phyloP scores from a whole-genome alignment of 2,113 vertebrate genomes.

The Kryptolebias marmoratus region DNA sequence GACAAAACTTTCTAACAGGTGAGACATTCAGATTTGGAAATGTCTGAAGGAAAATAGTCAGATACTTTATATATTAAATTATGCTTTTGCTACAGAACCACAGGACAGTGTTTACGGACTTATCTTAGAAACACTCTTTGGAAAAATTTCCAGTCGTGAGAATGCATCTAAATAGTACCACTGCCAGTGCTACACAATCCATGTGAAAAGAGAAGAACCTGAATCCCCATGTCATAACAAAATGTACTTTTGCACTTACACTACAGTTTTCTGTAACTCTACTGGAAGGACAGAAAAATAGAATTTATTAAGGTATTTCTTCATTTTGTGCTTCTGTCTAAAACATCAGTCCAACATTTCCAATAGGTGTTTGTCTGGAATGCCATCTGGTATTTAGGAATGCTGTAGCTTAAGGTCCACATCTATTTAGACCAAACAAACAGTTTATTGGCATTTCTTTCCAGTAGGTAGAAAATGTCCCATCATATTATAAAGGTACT shows the following conservation, averaged over 20 bases:
- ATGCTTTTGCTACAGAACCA: not conserved
- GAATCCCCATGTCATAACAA: too few relatives aligned
- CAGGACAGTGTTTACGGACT: not conserved
- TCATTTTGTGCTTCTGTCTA: not conserved
- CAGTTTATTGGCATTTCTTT: too few relatives aligned
- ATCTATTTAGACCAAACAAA: not conserved
- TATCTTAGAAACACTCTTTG: not conserved
- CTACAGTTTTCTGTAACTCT: not conserved
- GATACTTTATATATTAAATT: not conserved
- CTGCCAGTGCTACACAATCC: not conserved
- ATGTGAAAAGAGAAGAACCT: not conserved
- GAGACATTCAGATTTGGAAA: too few relatives aligned
- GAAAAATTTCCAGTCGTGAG: not conserved
- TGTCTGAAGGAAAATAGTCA: not conserved
- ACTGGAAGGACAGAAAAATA: not conserved
- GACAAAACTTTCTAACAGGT: too few relatives aligned
- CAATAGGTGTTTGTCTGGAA: too few relatives aligned
- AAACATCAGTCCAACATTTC: too few relatives aligned
- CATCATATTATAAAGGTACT: too few relatives aligned
- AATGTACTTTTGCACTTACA: not conserved
- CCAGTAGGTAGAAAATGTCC: too few relatives aligned
- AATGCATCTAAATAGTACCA: not conserved
- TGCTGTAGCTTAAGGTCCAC: not conserved
- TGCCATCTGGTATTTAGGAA: not conserved
- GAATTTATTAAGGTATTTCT: not conserved